Conservation (phyloP, 2,888 invertebrate species). For the Strigamia crassipes region DNA sequence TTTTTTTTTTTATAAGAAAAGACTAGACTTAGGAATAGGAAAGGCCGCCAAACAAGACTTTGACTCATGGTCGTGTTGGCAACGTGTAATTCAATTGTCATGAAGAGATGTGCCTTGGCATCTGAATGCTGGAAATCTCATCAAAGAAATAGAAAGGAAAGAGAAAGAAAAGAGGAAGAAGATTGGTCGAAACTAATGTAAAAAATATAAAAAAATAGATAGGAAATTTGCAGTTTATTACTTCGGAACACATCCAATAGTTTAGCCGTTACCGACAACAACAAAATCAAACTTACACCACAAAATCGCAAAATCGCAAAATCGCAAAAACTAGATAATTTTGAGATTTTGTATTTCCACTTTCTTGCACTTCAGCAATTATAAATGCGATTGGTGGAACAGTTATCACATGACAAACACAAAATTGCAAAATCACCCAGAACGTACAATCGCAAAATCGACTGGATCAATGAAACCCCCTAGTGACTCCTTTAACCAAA, state of each 20-base stretch:
- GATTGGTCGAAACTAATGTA: background rate
- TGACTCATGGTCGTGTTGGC: slow-evolving; percentile 30
- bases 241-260: background rate
- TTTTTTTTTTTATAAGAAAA: no score
- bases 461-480: no score
- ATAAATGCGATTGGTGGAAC: no score
- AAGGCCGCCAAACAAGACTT: slow-evolving; percentile 20
- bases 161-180: background rate
- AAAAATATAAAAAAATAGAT: background rate
- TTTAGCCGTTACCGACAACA: background rate
- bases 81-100: slow-evolving; percentile 30
- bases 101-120: slow-evolving; percentile 27
- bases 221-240: background rate
- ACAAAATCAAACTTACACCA: background rate
- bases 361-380: no score
- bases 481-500: no score
- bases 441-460: no score
- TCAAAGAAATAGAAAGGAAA: slow-evolving; percentile 1
- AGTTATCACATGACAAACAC: no score
- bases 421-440: no score
- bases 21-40: background rate
- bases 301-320: no score
- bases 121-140: slow-evolving; percentile 17
- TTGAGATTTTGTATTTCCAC: no score
- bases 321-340: no score